Percentiles rank a stretch among this genome's conserved stretches.
These are phyloP conservation scores for Vireo griseus DNA, from an alignment of 2,797 vertebrate genomes.

Conservation along the genomic window DNA sequence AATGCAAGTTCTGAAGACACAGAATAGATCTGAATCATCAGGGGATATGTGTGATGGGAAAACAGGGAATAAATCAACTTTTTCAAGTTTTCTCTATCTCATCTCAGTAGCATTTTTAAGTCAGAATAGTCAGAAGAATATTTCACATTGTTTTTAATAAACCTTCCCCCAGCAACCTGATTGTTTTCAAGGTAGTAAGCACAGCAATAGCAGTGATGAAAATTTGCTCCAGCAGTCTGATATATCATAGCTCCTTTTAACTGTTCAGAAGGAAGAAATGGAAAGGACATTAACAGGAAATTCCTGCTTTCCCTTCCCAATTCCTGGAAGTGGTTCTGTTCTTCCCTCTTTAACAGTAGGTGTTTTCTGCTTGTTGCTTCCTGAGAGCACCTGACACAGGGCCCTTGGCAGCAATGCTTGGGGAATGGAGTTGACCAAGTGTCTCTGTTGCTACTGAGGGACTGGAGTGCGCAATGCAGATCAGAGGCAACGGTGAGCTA, in stretches of 20 bases:
- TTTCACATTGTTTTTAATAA: background rate
- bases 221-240: background rate
- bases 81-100: conserved; percentile 3
- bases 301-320: background rate
- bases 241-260: background rate
- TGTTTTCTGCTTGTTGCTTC: background rate
- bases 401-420: background rate
- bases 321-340: background rate
- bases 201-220: background rate
- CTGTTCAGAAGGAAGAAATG: background rate
- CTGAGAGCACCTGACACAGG: rapidly evolving
- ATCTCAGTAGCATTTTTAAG: background rate
- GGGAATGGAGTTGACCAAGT: background rate
- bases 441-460: background rate
- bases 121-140: background rate
- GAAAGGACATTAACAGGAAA: background rate
- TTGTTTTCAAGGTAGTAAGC: background rate
- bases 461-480: background rate
- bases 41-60: background rate
- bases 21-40: background rate
- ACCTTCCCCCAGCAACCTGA: background rate
- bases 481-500: background rate
- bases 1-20: background rate
- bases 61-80: background rate
- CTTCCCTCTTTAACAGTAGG: background rate